Percentiles rank a stretch among this genome's conserved stretches.
phyloP scores from a whole-genome alignment of 2,113 vertebrate species.

The Thamnophis sirtalis region DNA sequence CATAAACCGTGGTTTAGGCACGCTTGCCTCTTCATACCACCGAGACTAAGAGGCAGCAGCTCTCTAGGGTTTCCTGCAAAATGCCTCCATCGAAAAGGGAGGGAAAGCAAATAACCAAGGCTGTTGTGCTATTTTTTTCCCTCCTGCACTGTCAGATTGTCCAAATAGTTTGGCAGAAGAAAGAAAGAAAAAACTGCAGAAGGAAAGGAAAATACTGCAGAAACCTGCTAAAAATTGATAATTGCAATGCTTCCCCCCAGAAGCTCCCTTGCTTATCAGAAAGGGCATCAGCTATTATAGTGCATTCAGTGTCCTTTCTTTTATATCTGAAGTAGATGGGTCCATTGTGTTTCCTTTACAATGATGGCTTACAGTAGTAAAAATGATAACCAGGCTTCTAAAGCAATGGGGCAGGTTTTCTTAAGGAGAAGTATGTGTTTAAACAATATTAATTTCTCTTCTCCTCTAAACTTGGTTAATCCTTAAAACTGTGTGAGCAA shows the following conservation, averaged over 20 bases:
- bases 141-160: neutral
- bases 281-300: neutral
- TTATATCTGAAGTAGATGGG: neutral
- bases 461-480: neutral
- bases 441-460: neutral
- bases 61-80: conserved; percentile 1
- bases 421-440: neutral
- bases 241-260: neutral
- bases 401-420: neutral
- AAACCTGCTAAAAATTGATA: conserved; percentile 13
- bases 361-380: neutral
- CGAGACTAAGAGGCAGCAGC: neutral
- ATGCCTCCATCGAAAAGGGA: neutral
- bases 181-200: neutral
- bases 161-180: neutral
- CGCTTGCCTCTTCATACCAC: neutral
- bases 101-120: neutral
- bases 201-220: neutral
- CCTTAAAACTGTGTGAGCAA: neutral
- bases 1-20: conserved; percentile 22
- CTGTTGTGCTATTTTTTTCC: neutral
- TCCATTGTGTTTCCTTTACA: neutral
- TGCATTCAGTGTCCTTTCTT: neutral
- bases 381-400: neutral
- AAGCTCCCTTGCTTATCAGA: neutral